Evolutionary conservation across 1,140 invertebrate genomes (phyloP).

Genomic region (Brachionus rubens): DNA sequence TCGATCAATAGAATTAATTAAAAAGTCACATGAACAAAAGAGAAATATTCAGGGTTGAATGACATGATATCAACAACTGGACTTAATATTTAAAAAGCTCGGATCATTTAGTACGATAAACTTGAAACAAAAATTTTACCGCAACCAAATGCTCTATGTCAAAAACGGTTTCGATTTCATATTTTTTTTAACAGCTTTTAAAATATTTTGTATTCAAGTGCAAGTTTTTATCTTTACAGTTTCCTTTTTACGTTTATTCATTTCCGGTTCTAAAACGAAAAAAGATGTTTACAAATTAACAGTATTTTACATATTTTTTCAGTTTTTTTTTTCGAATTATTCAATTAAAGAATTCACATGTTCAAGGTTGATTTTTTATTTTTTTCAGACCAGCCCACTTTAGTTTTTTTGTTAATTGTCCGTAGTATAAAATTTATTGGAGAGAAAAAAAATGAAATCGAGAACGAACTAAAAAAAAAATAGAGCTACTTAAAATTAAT

Average conservation of each 20-base stretch:
- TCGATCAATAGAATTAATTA: slow-evolving; percentile 25
- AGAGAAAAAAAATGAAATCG: no score
- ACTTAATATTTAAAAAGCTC: slow-evolving; percentile 9
- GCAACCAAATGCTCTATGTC: background rate
- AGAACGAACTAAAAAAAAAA: no score
- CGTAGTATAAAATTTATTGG: background rate
- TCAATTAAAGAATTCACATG: slow-evolving; percentile 26
- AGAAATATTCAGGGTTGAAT: slow-evolving; percentile 6
- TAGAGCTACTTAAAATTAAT: slow-evolving; percentile 5
- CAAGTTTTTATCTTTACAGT: slow-evolving; percentile 16
- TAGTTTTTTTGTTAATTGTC: slow-evolving; percentile 7
- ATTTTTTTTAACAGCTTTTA: slow-evolving; percentile 9
- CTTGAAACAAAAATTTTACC: slow-evolving; percentile 25
- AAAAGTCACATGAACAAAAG: slow-evolving; percentile 36
- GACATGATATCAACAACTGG: slow-evolving; percentile 25
- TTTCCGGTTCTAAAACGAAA: slow-evolving; percentile 29
- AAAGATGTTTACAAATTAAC: slow-evolving; percentile 9
- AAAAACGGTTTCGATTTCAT: no score
- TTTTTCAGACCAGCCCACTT: no score
- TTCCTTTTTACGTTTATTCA: background rate
- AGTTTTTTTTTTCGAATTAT: slow-evolving; percentile 27
- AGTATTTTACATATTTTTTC: slow-evolving; percentile 18
- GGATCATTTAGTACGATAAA: slow-evolving; percentile 15
- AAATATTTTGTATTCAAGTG: slow-evolving; percentile 37
- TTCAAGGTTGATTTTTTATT: slow-evolving; percentile 6